Conservation (phyloP, 1,140 invertebrate species). For the Rhagoletis pomonella region DNA sequence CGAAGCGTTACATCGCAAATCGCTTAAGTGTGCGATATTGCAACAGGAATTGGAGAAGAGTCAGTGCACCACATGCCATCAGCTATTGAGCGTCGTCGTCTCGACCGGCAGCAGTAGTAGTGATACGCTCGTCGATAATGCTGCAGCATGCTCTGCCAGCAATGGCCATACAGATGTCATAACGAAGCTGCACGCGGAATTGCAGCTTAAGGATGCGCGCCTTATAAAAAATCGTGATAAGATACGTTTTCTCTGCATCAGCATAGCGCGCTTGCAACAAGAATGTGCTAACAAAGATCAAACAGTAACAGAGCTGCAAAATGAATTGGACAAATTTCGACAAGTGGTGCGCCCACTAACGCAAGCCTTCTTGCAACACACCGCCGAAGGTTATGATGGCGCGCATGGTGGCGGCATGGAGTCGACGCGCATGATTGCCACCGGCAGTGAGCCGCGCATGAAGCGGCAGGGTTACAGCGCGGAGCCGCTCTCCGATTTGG, state of each 20-base stretch:
- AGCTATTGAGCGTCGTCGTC: background rate
- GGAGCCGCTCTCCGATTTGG: slow-evolving; percentile 80
- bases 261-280: slow-evolving; percentile 57
- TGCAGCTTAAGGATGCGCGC: slow-evolving; percentile 53
- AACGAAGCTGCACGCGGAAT: slow-evolving; percentile 35
- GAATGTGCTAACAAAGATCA: slow-evolving; percentile 74
- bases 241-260: slow-evolving; percentile 56
- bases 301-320: slow-evolving; percentile 79
- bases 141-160: background rate
- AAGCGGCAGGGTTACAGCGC: slow-evolving; percentile 91
- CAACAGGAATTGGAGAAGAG: slow-evolving; percentile 35
- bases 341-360: slow-evolving; percentile 84
- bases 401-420: slow-evolving; percentile 74
- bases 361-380: slow-evolving; percentile 78
- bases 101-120: background rate
- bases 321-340: slow-evolving; percentile 90
- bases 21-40: slow-evolving; percentile 36
- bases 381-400: slow-evolving; percentile 68
- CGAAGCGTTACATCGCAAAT: slow-evolving; percentile 48
- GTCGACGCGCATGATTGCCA: slow-evolving; percentile 75
- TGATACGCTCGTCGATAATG: background rate
- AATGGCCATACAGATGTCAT: slow-evolving; percentile 47
- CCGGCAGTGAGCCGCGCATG: slow-evolving; percentile 77
- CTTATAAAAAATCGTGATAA: slow-evolving; percentile 53
- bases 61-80: slow-evolving; percentile 6